phyloP scores from a whole-genome alignment of 2,888 invertebrate species.

The Pachycephus smyrnensis region DNA sequence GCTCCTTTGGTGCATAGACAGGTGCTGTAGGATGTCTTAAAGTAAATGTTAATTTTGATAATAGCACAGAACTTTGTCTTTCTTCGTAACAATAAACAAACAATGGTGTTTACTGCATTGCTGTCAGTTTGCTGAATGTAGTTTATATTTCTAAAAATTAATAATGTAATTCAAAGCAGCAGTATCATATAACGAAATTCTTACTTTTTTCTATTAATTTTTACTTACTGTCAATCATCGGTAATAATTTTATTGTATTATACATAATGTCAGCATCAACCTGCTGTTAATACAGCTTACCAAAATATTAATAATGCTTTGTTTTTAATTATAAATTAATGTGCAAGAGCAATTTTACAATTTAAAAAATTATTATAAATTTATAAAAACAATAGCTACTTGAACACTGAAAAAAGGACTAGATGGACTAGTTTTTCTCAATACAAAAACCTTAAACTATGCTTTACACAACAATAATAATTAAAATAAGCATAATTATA shows the following conservation, averaged over 20 bases:
- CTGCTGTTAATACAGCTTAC: background rate
- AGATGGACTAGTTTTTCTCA: background rate
- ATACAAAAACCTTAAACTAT: background rate
- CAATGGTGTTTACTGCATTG: background rate
- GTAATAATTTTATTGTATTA: background rate
- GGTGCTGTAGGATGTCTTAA: background rate
- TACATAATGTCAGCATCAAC: background rate
- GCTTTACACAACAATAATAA: background rate
- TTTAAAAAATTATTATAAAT: background rate
- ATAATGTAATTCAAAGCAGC: background rate
- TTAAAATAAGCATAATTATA: no score
- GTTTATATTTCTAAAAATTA: background rate
- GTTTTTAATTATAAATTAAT: background rate
- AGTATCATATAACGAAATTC: no score
- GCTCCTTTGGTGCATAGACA: background rate
- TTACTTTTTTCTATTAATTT: background rate
- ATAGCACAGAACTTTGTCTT: background rate
- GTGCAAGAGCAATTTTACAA: background rate
- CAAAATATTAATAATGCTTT: background rate
- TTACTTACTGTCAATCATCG: background rate
- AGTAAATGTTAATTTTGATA: background rate
- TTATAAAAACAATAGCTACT: background rate
- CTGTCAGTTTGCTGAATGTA: background rate
- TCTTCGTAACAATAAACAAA: background rate
- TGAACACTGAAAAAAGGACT: background rate